Conservation (phyloP, 2,797 vertebrate species). For the Malacoctenus gilli region DNA sequence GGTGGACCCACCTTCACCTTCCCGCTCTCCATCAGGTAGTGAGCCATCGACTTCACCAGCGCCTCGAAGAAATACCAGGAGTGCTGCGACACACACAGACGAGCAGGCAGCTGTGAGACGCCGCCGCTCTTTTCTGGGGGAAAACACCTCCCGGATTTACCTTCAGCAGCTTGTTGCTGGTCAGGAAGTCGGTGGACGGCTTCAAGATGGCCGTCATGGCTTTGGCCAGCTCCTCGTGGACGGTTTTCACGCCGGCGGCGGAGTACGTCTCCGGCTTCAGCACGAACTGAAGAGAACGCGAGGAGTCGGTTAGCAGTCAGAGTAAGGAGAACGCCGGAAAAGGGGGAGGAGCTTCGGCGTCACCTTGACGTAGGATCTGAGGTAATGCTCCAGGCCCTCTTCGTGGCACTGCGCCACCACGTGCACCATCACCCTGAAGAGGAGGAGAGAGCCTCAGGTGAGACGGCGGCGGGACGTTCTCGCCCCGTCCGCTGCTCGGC, state of each 20-base stretch:
- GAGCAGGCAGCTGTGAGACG: no score
- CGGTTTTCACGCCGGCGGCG: conserved; percentile 82
- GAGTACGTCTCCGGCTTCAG: conserved; percentile 90
- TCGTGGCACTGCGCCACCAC: conserved; percentile 97
- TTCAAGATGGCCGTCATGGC: conserved; percentile 98
- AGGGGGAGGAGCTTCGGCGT: no score
- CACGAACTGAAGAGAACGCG: conserved; percentile 85
- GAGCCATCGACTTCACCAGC: conserved; percentile 96
- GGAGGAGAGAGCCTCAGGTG: conserved; percentile 6
- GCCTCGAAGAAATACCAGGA: conserved; percentile 99
- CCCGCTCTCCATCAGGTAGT: conserved; percentile 90
- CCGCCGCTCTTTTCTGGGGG: no score
- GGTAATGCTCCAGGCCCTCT: conserved; percentile 93
- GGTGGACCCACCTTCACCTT: conserved; percentile 89
- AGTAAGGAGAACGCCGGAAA: rapidly evolving
- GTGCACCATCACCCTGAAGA: conserved; percentile 94
- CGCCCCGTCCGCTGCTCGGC: no score
- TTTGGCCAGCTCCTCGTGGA: conserved; percentile 95
- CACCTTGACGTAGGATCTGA: conserved; percentile 97
- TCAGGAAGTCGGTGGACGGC: conserved; percentile 96
- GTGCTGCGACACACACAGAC: conserved; percentile 82
- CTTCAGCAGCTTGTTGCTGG: conserved; percentile 98
- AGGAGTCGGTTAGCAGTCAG: no score
- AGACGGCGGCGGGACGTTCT: no score
- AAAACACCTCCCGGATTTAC: no score